Conservation (phyloP, 2,888 invertebrate genomes). For the Standfussiana lucernea region DNA sequence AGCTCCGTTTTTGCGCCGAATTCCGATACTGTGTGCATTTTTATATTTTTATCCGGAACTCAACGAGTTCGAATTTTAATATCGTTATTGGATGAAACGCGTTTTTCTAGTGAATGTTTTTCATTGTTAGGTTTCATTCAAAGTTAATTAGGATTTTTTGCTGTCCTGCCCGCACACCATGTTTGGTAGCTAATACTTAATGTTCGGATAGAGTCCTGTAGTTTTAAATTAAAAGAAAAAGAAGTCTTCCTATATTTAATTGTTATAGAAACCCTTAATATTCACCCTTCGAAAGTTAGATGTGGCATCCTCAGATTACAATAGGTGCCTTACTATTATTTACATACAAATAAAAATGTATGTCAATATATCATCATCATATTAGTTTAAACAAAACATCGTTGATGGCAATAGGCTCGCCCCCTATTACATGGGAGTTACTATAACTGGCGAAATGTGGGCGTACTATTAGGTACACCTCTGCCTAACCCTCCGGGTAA, state of each 20-base stretch:
- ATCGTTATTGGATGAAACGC: slow-evolving; percentile 6
- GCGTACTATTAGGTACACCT: no score
- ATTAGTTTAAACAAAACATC: background rate
- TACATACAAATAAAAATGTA: background rate
- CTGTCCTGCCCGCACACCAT: background rate
- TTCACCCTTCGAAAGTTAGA: background rate
- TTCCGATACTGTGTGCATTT: slow-evolving; percentile 14
- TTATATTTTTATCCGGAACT: slow-evolving; percentile 25
- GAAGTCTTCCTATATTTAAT: background rate
- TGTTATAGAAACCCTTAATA: background rate
- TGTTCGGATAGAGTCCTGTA: background rate
- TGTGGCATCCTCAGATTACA: no score
- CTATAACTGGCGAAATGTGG: no score
- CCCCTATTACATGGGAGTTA: no score
- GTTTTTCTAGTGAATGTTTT: slow-evolving; percentile 12
- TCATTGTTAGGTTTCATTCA: background rate
- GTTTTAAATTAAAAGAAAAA: background rate
- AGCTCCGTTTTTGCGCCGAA: slow-evolving; percentile 25
- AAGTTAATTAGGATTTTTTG: slow-evolving; percentile 1
- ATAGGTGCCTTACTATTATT: no score
- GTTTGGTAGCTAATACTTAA: background rate
- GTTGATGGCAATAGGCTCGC: no score
- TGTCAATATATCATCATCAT: background rate
- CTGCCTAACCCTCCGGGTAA: no score
- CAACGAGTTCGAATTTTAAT: slow-evolving; percentile 32